Evolutionary conservation across 2,797 vertebrate genomes (phyloP), one percentile per base, ranked within the genome.

Genomic region (Pseudomugil gertrudae): DNA sequence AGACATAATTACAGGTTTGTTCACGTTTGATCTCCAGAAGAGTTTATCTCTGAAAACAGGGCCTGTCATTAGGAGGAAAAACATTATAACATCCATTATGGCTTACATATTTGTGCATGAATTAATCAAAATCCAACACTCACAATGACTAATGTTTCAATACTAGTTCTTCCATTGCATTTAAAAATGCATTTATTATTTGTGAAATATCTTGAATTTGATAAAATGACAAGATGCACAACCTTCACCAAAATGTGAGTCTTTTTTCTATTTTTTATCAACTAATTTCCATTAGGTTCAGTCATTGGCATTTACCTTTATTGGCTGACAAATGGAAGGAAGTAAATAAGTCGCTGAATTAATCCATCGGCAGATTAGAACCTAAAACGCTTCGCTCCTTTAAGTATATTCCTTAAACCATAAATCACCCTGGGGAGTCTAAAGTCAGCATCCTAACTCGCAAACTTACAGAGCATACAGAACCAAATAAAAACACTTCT

Each of bases 401-500:
- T 74, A 83, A 89, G 77, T 68, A 62, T 56, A 82, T 78, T 68
- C 38, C 68, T 77, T 84, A 83, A 81, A 77, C 58, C 70, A 56
- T 35, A 29, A 33, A 19, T 17, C 21, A 63, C 84, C 64, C n/a
- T 48, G 9, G 61, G 78, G 80, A 61, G 51, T 8, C 57, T 11
- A 13, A 55, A 65, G 40, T 48, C 70, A 65, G 45, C 47, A 40
- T n/a, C 52, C 66, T 47, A 40, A 58, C 57, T 23, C 57, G 19
- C 33, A 43, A 19, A 9, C 40, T 6, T 43, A 58, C 9, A 33
- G 13, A 24, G 40, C 8, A 21, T 26, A 40, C 15, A 24, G n/a
- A 2, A 11, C 9, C 10, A 48, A 48, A 48, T 43, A 19, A 48
- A 48, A 23, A 48, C 10, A 23, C 5, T 38, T 32, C 52, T 45